These are phyloP conservation scores for Phymorhynchus buccinoides DNA, from an alignment of 1,140 invertebrate species.

Conservation along the genomic window DNA sequence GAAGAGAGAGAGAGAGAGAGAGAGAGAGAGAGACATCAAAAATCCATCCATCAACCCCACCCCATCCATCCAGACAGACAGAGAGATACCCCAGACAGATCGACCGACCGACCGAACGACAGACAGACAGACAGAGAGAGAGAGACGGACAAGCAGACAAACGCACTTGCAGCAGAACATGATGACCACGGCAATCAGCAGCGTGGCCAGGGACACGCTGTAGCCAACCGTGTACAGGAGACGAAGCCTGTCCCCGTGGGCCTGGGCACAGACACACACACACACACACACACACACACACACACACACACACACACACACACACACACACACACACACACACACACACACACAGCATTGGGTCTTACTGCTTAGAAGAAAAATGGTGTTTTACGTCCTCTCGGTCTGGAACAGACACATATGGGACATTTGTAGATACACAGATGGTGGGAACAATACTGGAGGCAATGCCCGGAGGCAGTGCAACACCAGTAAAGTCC, in stretches of 20 bases:
- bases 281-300: neutral
- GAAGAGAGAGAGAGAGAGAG: neutral
- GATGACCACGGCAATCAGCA: conserved; percentile 52
- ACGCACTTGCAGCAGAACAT: conserved; percentile 46
- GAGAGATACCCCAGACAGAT: neutral
- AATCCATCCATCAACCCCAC: neutral
- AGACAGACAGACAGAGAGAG: neutral
- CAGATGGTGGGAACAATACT: too few species aligned
- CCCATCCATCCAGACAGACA: neutral
- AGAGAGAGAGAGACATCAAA: neutral
- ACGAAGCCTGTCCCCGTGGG: conserved; percentile 77
- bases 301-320: neutral
- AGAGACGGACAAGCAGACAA: neutral
- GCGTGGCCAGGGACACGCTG: conserved; percentile 47
- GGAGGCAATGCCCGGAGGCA: too few species aligned
- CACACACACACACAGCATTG: conserved; percentile 4
- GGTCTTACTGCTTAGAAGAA: too few species aligned
- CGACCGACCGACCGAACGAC: neutral
- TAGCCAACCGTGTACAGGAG: conserved; percentile 76
- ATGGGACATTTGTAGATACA: too few species aligned
- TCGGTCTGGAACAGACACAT: too few species aligned
- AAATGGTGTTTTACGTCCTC: too few species aligned
- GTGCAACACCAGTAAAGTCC: too few species aligned
- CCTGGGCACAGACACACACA: neutral
- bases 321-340: conserved; percentile 5